These are phyloP conservation scores for Dissostichus mawsoni DNA, from an alignment of 2,113 vertebrate genomes.

Conservation along the genomic window DNA sequence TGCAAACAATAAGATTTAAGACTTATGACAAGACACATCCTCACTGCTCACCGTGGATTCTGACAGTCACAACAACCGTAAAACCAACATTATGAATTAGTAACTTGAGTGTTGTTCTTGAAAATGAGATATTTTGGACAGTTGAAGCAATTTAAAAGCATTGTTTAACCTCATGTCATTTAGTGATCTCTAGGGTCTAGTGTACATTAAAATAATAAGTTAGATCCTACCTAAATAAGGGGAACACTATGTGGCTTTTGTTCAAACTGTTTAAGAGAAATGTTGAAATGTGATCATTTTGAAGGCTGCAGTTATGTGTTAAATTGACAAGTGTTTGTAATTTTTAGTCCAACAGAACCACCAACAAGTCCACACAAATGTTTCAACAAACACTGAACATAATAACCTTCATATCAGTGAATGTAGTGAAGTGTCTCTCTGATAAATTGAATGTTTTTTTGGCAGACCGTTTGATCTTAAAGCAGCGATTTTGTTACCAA, in stretches of 20 bases:
- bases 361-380: too few species aligned
- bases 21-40: slow-evolving; percentile 2
- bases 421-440: neutral
- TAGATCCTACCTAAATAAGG: neutral
- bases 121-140: neutral
- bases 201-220: neutral
- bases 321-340: neutral
- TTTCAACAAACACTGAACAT: neutral
- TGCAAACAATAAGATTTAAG: slow-evolving; percentile 13
- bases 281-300: neutral
- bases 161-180: neutral
- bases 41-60: neutral
- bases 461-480: neutral
- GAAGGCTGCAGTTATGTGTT: neutral
- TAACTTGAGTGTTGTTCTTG: neutral
- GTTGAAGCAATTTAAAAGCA: neutral
- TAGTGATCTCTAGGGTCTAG: neutral
- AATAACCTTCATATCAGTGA: neutral
- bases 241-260: neutral
- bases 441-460: neutral
- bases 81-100: neutral
- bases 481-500: neutral
- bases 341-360: too few species aligned
- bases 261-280: neutral
- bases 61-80: neutral